A percentile compares a stretch with the other conserved stretches of the same genome.
Evolutionary conservation across 2,113 vertebrate species (phyloP).

Genomic region (Rhombomys opimus): DNA sequence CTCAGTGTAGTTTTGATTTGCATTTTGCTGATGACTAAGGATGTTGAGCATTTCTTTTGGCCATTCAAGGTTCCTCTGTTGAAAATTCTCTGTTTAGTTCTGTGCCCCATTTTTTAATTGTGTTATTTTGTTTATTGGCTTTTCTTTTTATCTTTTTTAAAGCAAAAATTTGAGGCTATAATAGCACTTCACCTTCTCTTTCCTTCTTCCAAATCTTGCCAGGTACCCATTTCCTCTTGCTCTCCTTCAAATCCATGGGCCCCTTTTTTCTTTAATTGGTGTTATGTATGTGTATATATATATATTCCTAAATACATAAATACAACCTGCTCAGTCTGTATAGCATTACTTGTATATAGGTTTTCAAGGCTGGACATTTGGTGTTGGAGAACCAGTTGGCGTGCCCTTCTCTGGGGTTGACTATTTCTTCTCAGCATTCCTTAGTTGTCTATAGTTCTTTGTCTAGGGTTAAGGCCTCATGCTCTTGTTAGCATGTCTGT

Average conservation of each 20-base stretch:
- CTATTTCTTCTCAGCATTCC: background rate
- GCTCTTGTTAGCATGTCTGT: background rate
- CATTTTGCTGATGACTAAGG: too few species aligned
- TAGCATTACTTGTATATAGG: background rate
- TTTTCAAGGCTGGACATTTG: background rate
- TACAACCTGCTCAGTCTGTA: background rate
- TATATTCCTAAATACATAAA: background rate
- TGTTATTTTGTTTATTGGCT: too few species aligned
- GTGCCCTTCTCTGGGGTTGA: background rate
- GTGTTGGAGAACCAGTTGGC: background rate
- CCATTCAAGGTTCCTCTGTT: too few species aligned
- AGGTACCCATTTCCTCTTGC: background rate
- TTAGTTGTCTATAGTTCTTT: background rate
- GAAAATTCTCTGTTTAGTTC: too few species aligned
- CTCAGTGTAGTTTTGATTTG: too few species aligned
- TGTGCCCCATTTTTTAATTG: too few species aligned
- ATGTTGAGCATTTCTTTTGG: too few species aligned
- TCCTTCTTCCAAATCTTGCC: background rate
- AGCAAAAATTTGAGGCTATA: background rate
- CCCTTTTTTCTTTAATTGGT: background rate
- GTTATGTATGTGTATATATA: background rate
- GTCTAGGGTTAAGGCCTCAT: background rate
- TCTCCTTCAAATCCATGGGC: background rate
- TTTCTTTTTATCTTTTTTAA: too few species aligned
- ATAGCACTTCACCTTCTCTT: background rate